These are phyloP conservation scores for Mya arenaria DNA, from an alignment of 1,140 invertebrate species.

Conservation along the genomic window DNA sequence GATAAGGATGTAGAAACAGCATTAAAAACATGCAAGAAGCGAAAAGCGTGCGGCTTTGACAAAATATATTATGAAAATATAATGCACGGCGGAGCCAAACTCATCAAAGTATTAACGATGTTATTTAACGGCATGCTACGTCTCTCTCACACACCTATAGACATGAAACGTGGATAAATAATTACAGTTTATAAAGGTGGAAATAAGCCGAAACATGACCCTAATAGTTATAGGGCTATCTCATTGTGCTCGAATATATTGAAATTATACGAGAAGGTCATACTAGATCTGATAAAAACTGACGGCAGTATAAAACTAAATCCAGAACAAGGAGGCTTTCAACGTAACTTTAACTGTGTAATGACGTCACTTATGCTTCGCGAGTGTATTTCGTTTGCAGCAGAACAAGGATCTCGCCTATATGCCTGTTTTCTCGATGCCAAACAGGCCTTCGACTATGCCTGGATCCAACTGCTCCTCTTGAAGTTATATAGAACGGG, in stretches of 20 bases:
- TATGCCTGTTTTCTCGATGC: constrained; percentile 16
- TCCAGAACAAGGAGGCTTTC: not conserved
- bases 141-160: not conserved
- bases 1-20: not conserved
- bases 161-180: not conserved
- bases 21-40: not conserved
- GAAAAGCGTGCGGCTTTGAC: constrained; percentile 4
- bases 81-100: not conserved
- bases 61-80: not conserved
- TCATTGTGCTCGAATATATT: not conserved
- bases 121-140: not conserved
- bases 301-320: not conserved
- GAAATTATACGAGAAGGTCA: constrained; percentile 2
- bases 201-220: not conserved
- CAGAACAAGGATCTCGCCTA: not conserved
- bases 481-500: not conserved
- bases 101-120: not conserved
- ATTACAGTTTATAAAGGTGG: not conserved
- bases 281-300: not conserved
- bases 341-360: constrained; percentile 1
- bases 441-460: not conserved
- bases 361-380: constrained; percentile 1
- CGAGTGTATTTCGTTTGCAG: not conserved
- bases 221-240: not conserved
- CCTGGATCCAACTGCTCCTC: not conserved